Conservation (phyloP, 2,113 vertebrate genomes). For the Xiphophorus maculatus region DNA sequence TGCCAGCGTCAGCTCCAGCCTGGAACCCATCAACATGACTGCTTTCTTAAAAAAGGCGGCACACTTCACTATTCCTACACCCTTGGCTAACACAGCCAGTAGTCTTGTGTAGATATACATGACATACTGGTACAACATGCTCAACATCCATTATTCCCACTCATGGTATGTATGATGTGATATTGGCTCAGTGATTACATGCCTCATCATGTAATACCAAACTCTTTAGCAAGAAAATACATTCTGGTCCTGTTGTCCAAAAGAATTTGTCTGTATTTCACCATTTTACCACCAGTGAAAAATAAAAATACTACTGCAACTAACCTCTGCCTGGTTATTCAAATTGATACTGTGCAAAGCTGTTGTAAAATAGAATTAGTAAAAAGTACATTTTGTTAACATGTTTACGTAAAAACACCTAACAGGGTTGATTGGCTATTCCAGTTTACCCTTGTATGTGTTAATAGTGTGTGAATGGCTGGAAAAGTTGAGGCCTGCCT, state of each 20-base stretch:
- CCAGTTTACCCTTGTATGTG: no score
- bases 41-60: conserved; percentile 45
- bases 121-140: not conserved
- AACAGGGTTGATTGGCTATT: no score
- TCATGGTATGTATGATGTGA: not conserved
- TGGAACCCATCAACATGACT: conserved; percentile 36
- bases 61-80: conserved; percentile 49
- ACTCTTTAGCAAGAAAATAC: not conserved
- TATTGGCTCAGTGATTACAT: not conserved
- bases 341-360: not conserved
- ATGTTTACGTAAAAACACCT: no score
- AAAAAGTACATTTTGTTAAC: no score
- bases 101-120: no score
- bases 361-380: no score
- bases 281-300: not conserved
- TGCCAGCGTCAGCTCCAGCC: conserved; percentile 35
- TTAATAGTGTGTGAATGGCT: no score
- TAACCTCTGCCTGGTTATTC: not conserved
- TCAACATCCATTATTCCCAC: not conserved
- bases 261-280: not conserved
- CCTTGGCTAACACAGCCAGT: not conserved
- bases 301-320: not conserved
- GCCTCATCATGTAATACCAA: not conserved
- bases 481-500: no score
- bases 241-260: not conserved